phyloP scores from a whole-genome alignment of 2,113 vertebrate genomes.

The Leptobrachium ailaonicum region DNA sequence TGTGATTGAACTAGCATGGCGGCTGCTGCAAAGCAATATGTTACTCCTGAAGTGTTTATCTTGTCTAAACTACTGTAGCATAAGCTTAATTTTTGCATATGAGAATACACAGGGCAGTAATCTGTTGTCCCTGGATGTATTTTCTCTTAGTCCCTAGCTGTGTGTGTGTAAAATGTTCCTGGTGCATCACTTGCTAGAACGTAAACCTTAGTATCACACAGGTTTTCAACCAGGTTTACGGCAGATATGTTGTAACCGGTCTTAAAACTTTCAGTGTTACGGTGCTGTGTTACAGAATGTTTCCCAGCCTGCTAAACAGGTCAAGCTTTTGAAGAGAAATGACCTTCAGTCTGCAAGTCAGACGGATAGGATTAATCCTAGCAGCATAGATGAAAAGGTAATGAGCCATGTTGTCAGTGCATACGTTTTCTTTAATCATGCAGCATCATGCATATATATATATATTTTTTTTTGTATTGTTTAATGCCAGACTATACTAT shows the following conservation, averaged over 20 bases:
- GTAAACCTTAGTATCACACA: conserved; percentile 30
- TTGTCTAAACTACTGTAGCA: no score
- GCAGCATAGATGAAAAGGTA: conserved; percentile 62
- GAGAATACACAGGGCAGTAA: no score
- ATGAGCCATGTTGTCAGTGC: neutral
- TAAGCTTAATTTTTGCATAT: no score
- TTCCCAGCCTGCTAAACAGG: conserved; percentile 59
- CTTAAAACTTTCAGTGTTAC: conserved; percentile 8
- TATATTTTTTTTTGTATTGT: neutral
- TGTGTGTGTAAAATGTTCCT: neutral
- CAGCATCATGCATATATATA: neutral
- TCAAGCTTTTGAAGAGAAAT: conserved; percentile 73
- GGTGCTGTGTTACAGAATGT: conserved; percentile 61
- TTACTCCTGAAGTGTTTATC: no score
- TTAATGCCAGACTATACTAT: no score
- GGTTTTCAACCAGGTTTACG: neutral
- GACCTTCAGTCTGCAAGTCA: conserved; percentile 57
- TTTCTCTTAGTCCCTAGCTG: no score
- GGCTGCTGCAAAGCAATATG: no score
- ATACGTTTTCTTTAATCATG: neutral
- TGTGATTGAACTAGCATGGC: no score
- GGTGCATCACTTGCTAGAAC: neutral
- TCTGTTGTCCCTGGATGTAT: no score
- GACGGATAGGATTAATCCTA: conserved; percentile 56
- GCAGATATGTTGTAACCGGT: neutral